Conservation (phyloP, 2,797 vertebrate species). For the Linurgus olivaceus region DNA sequence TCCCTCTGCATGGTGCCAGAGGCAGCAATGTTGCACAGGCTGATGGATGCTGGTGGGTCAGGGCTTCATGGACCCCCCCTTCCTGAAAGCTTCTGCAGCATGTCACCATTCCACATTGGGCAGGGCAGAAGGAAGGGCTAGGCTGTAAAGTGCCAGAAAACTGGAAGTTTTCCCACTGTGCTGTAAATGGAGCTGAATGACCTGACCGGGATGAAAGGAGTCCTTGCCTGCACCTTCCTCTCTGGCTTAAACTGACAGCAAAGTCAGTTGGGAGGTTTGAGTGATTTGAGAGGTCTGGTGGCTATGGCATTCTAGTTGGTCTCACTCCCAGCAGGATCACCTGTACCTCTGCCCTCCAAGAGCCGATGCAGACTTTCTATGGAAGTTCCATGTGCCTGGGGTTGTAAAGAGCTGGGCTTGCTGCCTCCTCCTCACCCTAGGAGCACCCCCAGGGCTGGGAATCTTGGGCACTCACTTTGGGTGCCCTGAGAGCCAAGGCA, state of each 20-base stretch:
- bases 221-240: not conserved
- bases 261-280: not conserved
- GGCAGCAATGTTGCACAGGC: not conserved
- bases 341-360: not conserved
- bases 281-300: not conserved
- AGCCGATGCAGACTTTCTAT: fast-evolving
- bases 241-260: not conserved
- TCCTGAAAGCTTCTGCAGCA: not conserved
- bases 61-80: not conserved
- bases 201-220: not conserved
- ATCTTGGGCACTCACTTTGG: not conserved
- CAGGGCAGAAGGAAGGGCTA: not conserved
- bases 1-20: not conserved
- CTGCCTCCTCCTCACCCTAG: not conserved
- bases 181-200: not conserved
- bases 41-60: fast-evolving
- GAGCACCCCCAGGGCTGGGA: not conserved
- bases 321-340: not conserved
- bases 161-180: not conserved
- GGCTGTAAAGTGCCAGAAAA: not conserved
- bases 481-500: fast-evolving
- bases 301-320: not conserved
- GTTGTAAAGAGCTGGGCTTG: fast-evolving
- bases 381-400: not conserved
- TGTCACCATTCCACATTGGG: fast-evolving